These are phyloP conservation scores for Tenthredo scrophulariae DNA, from an alignment of 2,888 invertebrate genomes.

Conservation along the genomic window DNA sequence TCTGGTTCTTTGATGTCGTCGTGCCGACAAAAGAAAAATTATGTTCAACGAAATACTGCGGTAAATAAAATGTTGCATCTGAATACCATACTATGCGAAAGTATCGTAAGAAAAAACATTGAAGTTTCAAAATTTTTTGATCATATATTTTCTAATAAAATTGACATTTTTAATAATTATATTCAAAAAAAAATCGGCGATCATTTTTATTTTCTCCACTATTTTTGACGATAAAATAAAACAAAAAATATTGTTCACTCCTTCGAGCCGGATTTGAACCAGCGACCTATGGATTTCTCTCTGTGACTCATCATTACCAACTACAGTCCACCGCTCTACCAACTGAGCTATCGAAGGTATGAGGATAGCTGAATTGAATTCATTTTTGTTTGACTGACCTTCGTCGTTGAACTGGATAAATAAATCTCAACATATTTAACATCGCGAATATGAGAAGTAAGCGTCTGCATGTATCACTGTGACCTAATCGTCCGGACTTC, in stretches of 20 bases:
- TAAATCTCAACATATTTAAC: neutral
- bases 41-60: too few relatives aligned
- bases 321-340: conserved; percentile 79
- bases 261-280: conserved; percentile 77
- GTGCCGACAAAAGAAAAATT: too few relatives aligned
- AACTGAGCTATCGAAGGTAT: conserved; percentile 78
- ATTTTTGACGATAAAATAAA: neutral
- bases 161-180: neutral
- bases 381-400: neutral
- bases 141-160: neutral
- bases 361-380: neutral
- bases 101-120: too few relatives aligned
- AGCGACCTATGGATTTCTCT: conserved; percentile 75
- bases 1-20: neutral
- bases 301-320: conserved; percentile 62
- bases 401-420: neutral
- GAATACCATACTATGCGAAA: too few relatives aligned
- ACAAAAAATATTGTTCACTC: conserved; percentile 56
- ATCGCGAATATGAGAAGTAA: neutral
- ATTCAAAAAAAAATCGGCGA: neutral
- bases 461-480: too few relatives aligned
- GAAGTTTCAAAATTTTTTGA: too few relatives aligned
- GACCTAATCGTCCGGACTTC: neutral
- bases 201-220: neutral
- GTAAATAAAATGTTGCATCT: too few relatives aligned